Evolutionary conservation across 1,140 invertebrate genomes (phyloP), one percentile per base, ranked within the genome.

Genomic region (Drosophila quadrilineata): DNA sequence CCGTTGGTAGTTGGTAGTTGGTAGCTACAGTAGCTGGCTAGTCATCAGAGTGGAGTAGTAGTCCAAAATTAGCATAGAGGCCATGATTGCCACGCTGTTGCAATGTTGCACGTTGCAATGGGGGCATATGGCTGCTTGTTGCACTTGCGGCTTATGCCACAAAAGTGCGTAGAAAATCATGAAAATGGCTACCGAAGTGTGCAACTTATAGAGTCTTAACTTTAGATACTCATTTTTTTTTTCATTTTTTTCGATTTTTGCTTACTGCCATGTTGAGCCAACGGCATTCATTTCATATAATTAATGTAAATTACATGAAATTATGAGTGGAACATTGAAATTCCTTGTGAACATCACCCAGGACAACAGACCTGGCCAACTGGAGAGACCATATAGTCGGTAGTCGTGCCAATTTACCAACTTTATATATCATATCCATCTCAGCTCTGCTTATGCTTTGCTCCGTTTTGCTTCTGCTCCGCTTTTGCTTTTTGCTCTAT

Each of bases 291-390:
- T 84, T 85, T 85, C 59, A 85, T 85, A 74, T 71, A 84, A 84
- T 84, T 84, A 84, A 84, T 75, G 71, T 46, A 84, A 84, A 84
- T 80, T 80, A 80, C 71, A 82, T 76, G 76, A 82, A 80, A 82
- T 84, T 84, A 84, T 84, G 79, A 85, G 77, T 85, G 79, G 77
- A 84, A 84, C 77, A 84, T 84, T 84, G 68, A 84, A 84, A 84
- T 84, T 84, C 77, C 79, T 85, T 77, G 79, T 73, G 79, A 77
- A 84, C 74, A 84, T 85, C 74, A 54, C 77, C 79, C 69, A 72
- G 77, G 77, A 84, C 77, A 85, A 84, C 75, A 46, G 31, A 50
- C 43, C 50, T 58, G 38, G 59, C 65, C 54, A 43, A 41, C 36
- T 49, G 31, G 24, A 75, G 75, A n/a, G n/a, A n/a, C n/a, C n/a